These are phyloP conservation scores for Mus spicilegus DNA, from an alignment of 2,113 vertebrate genomes.

Conservation along the genomic window DNA sequence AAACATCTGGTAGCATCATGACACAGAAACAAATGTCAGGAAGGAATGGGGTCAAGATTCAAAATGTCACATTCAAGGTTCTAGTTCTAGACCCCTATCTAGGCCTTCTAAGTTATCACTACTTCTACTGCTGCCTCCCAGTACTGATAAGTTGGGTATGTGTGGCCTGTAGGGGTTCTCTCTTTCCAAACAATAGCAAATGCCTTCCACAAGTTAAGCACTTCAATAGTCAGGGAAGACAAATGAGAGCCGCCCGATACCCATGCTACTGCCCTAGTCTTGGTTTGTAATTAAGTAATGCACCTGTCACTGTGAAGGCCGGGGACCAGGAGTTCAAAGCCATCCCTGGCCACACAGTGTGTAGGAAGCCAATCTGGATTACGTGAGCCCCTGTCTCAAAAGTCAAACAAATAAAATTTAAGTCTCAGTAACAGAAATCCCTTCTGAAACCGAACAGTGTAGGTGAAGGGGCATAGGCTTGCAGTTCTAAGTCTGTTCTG, in stretches of 20 bases:
- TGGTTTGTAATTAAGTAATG: background rate
- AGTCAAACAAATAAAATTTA: background rate
- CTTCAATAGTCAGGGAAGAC: background rate
- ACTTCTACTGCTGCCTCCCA: background rate
- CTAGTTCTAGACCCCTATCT: background rate
- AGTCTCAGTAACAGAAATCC: no score
- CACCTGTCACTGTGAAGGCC: background rate
- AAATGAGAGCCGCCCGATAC: background rate
- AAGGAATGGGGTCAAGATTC: no score
- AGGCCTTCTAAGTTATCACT: background rate
- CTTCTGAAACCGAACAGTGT: background rate
- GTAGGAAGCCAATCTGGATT: background rate
- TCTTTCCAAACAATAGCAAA: background rate
- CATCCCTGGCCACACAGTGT: background rate
- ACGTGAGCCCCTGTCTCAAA: background rate
- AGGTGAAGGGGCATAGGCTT: background rate
- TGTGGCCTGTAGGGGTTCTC: no score
- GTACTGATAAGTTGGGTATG: background rate
- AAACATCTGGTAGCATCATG: background rate
- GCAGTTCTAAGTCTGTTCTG: background rate
- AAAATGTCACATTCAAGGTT: background rate
- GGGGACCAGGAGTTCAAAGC: background rate
- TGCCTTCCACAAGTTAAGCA: background rate
- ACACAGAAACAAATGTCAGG: background rate
- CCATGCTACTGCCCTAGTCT: background rate